These are phyloP conservation scores for Myiagra hebetior DNA, from an alignment of 2,113 vertebrate species.

Conservation along the genomic window DNA sequence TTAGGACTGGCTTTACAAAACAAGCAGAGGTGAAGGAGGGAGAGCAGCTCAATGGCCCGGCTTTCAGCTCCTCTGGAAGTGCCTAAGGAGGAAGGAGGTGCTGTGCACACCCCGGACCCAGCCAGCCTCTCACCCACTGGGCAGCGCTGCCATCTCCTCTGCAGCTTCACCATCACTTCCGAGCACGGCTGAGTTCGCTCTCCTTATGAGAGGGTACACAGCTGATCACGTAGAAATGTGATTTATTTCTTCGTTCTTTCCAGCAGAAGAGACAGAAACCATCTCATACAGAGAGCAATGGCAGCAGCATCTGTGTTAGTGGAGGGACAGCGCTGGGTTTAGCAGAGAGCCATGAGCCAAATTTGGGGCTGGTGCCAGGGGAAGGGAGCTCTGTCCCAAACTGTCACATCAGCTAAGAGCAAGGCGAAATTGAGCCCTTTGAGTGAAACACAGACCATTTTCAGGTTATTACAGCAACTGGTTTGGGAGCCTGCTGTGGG, in stretches of 20 bases:
- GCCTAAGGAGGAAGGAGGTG: not conserved
- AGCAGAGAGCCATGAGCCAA: not conserved
- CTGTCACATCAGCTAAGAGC: not conserved
- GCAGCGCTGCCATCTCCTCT: rapidly evolving
- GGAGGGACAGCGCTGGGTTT: not conserved
- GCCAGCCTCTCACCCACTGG: not conserved
- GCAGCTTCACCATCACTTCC: not conserved
- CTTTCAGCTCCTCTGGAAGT: not conserved
- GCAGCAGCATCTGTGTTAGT: not conserved
- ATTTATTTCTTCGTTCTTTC: not conserved
- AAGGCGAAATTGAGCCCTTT: not conserved
- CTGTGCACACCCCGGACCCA: not conserved
- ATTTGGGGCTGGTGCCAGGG: not conserved
- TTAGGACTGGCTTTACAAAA: not conserved
- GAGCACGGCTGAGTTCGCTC: not conserved
- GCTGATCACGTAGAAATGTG: rapidly evolving
- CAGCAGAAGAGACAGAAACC: not conserved
- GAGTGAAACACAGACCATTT: not conserved
- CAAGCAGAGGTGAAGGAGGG: not conserved
- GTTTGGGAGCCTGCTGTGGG: not conserved
- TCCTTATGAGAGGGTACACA: not conserved
- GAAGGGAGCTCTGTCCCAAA: not conserved
- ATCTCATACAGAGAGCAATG: not conserved
- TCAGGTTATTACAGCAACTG: not conserved
- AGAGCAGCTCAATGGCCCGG: rapidly evolving